Conservation (phyloP, 1,140 invertebrate genomes). For the Dryas iulia region DNA sequence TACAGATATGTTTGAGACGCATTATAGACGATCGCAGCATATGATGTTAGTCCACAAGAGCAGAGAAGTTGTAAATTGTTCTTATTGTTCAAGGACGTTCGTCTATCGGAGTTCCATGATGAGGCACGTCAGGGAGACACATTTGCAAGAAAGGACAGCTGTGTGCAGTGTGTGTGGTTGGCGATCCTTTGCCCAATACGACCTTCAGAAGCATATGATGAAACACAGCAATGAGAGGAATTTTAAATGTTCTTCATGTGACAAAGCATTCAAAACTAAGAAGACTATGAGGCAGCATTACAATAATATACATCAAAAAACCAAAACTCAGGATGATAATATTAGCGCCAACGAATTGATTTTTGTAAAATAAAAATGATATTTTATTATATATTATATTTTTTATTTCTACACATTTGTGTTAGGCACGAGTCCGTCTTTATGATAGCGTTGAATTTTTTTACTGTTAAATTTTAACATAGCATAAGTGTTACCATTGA, state of each 20-base stretch:
- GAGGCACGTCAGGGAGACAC: conserved; percentile 23
- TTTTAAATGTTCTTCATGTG: conserved; percentile 87
- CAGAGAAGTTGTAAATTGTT: conserved; percentile 22
- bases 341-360: not conserved
- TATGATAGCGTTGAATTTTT: not conserved
- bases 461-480: not conserved
- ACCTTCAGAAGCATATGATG: conserved; percentile 85
- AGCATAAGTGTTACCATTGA: not conserved
- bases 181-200: conserved; percentile 86
- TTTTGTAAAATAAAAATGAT: conserved; percentile 6
- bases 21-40: conserved; percentile 14
- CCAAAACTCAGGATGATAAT: not conserved
- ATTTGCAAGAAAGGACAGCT: conserved; percentile 25
- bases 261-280: conserved; percentile 88
- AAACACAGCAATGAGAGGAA: conserved; percentile 88
- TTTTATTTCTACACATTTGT: too few species aligned
- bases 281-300: conserved; percentile 87
- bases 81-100: conserved; percentile 21
- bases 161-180: conserved; percentile 26
- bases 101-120: conserved; percentile 26
- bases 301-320: conserved; percentile 41
- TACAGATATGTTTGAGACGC: conserved; percentile 32
- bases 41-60: conserved; percentile 26
- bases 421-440: too few species aligned
- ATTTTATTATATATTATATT: not conserved